Evolutionary conservation across 2,113 vertebrate genomes (phyloP).

Genomic region (Polypterus bichir): DNA sequence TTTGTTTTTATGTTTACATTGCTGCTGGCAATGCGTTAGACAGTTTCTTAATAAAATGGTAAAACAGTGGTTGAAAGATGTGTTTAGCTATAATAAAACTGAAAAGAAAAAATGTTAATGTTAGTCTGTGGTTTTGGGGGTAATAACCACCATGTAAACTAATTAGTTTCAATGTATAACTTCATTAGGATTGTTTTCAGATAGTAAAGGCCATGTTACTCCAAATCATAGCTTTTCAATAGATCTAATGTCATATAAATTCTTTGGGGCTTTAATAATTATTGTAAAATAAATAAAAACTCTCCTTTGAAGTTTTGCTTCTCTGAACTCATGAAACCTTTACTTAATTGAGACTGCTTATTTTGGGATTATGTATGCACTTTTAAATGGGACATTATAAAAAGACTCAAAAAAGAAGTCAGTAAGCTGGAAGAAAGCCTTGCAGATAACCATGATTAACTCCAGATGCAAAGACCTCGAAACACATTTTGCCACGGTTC

Average conservation of each 20-base stretch:
- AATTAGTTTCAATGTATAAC: conserved; percentile 59
- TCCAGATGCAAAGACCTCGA: no score
- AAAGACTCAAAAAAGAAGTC: background rate
- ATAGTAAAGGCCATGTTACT: background rate
- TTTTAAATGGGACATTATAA: background rate
- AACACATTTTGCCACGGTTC: no score
- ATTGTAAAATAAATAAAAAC: background rate
- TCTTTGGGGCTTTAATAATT: conserved; percentile 25
- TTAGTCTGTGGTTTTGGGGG: conserved; percentile 40
- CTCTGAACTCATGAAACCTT: conserved; percentile 1
- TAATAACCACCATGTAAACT: conserved; percentile 52
- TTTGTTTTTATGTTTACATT: no score
- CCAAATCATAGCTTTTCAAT: conserved; percentile 20
- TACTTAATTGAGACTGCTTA: background rate
- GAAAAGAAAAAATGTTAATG: conserved; percentile 42
- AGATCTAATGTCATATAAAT: conserved; percentile 43
- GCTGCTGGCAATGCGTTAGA: no score
- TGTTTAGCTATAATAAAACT: no score
- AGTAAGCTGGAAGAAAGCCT: no score
- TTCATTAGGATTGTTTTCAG: conserved; percentile 41
- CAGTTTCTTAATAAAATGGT: no score
- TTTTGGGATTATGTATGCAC: background rate
- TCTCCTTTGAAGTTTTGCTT: conserved; percentile 1
- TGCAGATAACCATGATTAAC: no score
- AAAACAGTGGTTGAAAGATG: no score